phyloP scores from a whole-genome alignment of 1,140 invertebrate species.

The Ceratina japonica region DNA sequence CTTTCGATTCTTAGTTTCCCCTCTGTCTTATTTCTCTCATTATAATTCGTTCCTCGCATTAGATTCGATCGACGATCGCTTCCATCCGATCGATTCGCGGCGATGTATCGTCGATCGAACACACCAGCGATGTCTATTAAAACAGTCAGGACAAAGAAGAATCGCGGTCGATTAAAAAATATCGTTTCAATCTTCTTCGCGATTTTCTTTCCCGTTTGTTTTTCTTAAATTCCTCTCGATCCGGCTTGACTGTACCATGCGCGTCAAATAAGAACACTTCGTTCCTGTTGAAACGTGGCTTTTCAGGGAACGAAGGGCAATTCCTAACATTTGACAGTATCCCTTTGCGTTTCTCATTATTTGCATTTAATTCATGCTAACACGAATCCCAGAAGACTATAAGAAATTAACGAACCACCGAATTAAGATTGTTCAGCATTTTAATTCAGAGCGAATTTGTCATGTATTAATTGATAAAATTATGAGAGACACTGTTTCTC shows the following conservation, averaged over 20 bases:
- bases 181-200: no score
- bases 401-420: no score
- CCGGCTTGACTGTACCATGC: not conserved
- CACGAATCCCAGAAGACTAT: not conserved
- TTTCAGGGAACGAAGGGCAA: no score
- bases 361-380: not conserved
- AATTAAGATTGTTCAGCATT: no score
- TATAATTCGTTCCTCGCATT: not conserved
- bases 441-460: no score
- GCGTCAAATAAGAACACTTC: not conserved
- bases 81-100: not conserved
- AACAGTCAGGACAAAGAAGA: not conserved
- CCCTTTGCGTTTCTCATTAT: not conserved
- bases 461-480: no score
- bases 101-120: not conserved
- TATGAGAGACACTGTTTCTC: no score
- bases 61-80: constrained; percentile 21
- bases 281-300: not conserved
- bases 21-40: not conserved
- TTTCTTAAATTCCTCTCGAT: not conserved
- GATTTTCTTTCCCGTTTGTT: not conserved
- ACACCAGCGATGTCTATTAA: not conserved
- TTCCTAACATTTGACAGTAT: no score
- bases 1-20: constrained; percentile 30
- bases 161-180: constrained; percentile 14